phyloP scores from a whole-genome alignment of 2,113 vertebrate genomes.

The Melanostigma gelatinosum region DNA sequence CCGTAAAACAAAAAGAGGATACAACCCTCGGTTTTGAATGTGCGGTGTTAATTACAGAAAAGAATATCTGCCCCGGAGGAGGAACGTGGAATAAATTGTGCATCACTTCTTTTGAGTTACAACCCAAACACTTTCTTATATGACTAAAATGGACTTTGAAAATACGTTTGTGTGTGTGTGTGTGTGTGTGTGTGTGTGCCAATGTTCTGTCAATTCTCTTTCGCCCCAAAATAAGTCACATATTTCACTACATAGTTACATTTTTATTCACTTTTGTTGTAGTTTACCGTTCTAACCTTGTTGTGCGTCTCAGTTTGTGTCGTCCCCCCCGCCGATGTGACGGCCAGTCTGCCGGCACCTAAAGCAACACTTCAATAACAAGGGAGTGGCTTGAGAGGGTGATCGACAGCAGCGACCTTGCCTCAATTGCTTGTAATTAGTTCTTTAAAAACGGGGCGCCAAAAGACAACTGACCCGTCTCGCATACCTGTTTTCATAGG shows the following conservation, averaged over 20 bases:
- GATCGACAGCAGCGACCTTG: slow-evolving; percentile 92
- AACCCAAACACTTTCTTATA: not conserved
- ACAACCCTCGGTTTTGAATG: slow-evolving; percentile 12
- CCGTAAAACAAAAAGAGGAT: slow-evolving; percentile 37
- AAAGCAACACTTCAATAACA: slow-evolving; percentile 85
- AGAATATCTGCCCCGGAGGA: slow-evolving; percentile 30
- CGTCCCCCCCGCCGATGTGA: not conserved
- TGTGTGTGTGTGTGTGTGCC: not conserved
- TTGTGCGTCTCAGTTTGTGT: not conserved
- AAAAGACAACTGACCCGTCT: slow-evolving; percentile 79
- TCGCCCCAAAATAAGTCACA: not conserved
- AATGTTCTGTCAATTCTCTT: not conserved
- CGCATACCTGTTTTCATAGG: slow-evolving; percentile 78
- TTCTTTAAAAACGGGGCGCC: slow-evolving; percentile 85
- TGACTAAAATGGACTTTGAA: not conserved
- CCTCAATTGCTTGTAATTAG: slow-evolving; percentile 96
- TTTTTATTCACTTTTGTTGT: not conserved
- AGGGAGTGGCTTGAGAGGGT: slow-evolving; percentile 83
- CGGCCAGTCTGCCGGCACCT: slow-evolving; percentile 77
- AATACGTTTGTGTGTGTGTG: not conserved
- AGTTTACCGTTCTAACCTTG: slow-evolving; percentile 7
- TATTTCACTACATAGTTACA: not conserved
- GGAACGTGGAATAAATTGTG: slow-evolving; percentile 24
- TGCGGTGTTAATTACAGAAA: slow-evolving; percentile 28
- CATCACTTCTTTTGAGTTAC: slow-evolving; percentile 13